phyloP scores from a whole-genome alignment of 35 echinoderm and acorn worm species.

The Lytechinus variegatus region DNA sequence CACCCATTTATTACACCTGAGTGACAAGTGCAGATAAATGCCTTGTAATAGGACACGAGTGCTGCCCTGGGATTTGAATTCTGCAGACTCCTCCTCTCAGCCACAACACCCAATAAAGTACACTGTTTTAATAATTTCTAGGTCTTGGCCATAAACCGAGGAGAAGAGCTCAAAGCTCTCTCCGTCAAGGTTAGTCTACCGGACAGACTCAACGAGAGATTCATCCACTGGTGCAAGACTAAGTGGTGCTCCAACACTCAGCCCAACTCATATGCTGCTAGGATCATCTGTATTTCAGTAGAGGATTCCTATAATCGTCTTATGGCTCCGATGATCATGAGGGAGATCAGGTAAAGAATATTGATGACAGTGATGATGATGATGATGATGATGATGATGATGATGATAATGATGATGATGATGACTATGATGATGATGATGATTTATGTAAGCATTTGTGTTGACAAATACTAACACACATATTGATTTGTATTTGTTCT shows the following conservation, averaged over 20 bases:
- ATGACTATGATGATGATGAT: too few species aligned
- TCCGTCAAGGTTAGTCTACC: constrained; percentile 69
- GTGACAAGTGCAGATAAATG: too few species aligned
- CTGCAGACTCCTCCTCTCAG: too few species aligned
- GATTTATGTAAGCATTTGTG: too few species aligned
- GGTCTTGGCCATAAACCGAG: constrained; percentile 91
- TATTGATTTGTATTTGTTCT: not conserved
- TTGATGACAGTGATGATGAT: not conserved
- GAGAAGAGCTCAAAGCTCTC: constrained; percentile 67
- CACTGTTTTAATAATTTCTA: not conserved
- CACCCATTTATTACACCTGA: too few species aligned
- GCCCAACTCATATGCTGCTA: constrained; percentile 1
- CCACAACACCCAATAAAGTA: too few species aligned
- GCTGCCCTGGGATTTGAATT: too few species aligned
- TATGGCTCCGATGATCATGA: constrained; percentile 70
- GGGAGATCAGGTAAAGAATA: constrained; percentile 77
- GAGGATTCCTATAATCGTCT: constrained; percentile 79
- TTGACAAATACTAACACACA: not conserved
- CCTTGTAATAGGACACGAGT: too few species aligned
- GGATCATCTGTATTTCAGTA: constrained; percentile 51
- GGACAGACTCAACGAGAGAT: not conserved
- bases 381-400: too few species aligned
- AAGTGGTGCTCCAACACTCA: constrained; percentile 45
- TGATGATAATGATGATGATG: too few species aligned
- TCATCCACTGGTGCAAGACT: constrained; percentile 50